phyloP scores from a whole-genome alignment of 2,888 invertebrate species.

The Tipula lateralis region DNA sequence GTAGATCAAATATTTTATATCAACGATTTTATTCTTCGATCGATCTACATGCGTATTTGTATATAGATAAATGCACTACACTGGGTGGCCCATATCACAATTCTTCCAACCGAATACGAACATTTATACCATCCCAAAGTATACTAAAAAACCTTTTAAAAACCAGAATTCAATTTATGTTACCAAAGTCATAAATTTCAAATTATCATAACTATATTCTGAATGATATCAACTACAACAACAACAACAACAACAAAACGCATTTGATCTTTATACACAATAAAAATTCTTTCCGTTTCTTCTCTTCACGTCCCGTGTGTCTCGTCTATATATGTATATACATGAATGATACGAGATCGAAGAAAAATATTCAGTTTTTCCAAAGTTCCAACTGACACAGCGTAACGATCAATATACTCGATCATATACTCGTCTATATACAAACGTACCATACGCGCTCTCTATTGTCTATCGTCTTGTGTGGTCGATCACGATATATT shows the following conservation, averaged over 20 bases:
- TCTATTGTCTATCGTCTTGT: constrained; percentile 24
- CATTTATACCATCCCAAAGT: neutral
- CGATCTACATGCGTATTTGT: neutral
- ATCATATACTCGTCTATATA: neutral
- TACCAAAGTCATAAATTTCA: neutral
- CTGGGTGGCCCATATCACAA: neutral
- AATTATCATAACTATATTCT: constrained; percentile 15
- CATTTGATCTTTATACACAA: constrained; percentile 5
- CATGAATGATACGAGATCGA: too few species aligned
- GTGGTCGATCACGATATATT: neutral
- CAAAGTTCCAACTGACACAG: neutral
- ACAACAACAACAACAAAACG: neutral
- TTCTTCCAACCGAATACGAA: neutral
- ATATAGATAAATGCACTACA: neutral
- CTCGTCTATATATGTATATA: neutral
- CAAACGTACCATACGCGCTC: neutral
- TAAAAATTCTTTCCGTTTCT: neutral
- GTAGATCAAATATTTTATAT: too few species aligned
- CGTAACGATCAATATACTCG: constrained; percentile 13
- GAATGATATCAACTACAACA: constrained; percentile 1
- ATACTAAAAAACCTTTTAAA: neutral
- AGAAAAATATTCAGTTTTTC: neutral
- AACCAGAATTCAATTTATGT: neutral
- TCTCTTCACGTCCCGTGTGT: neutral
- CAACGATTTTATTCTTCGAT: too few species aligned